Evolutionary conservation across 2,113 vertebrate genomes (phyloP), one percentile per base, ranked within the genome.

Genomic region (Vireo altiloquus): DNA sequence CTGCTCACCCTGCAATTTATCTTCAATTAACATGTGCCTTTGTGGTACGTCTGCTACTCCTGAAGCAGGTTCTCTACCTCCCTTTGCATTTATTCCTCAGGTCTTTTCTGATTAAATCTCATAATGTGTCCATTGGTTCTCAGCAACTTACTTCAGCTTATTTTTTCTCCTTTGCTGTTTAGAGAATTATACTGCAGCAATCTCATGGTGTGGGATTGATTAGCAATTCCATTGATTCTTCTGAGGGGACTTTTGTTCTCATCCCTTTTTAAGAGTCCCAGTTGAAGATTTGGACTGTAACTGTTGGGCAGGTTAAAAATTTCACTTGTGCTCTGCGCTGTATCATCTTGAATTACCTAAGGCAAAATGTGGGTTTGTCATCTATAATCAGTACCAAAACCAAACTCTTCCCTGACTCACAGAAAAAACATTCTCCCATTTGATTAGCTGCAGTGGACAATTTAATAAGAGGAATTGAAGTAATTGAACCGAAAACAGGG

Each of bases 1-100:
- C 27, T 53, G 11, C 21, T 28, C 35, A 64, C 13, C 7, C 17
- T 82, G 52, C 15, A 63, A 66, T 74, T 66, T 59, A 31, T 42
- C 44, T 80, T 24, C 52, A 21, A 77, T 74, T 53, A 75, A 23
- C 24, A 9, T 0, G 0, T 0, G 0, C 10, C 21, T 91, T 70
- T 70, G 50, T 40, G 2, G 1, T 30, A 33, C 1, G 1, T 20
- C 33, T 88, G 37, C 60, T 68, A 2, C 30, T 70, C 42, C 79
- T 64, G 35, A 52, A 50, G 22, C 8, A 54, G 3, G 19, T 44
- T 59, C 50, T 80, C 69, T 88, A 24, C 13, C 49, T 49, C 50
- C 23, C 4, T 61, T 33, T 44, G 24, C 12, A 16, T 70, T 76
- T 63, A 72, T 23, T 28, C 46, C 52, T 49, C 5, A 31, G 9